Base-by-base conservation (phyloP, 2,797 vertebrate genomes). In the Acanthurus lineatus region DNA sequence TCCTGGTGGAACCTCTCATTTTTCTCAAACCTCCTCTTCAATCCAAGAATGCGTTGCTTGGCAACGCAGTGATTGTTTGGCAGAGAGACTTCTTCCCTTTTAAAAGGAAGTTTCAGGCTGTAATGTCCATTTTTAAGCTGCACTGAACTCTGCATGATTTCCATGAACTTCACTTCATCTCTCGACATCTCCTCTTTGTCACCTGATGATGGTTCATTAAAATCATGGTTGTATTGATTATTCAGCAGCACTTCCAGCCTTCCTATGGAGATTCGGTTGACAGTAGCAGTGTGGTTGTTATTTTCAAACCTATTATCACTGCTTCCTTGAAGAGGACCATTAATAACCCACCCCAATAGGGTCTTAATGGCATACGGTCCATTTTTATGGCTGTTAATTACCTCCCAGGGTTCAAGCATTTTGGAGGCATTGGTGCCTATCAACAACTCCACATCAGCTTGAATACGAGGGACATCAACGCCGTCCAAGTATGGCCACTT, bases 21-120 rank as follows among this genome's bases (percentile, higher is more conserved):
- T n/a, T 56, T 68, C 5, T 19, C 38, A 28, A 28, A 20, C 25
- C 69, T 74, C 53, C 8, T 73, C 10, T 81, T 77, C 15, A 81
- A 57, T n/a, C n/a, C n/a, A n/a, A n/a, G n/a, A n/a, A n/a, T n/a
- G n/a, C n/a, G n/a, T n/a, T n/a, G n/a, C n/a, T n/a, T n/a, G n/a
- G n/a, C n/a, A n/a, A n/a, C n/a, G n/a, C n/a, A n/a, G n/a, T n/a
- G n/a, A n/a, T n/a, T n/a, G n/a, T n/a, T n/a, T n/a, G n/a, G n/a
- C n/a, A n/a, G n/a, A n/a, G n/a, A n/a, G n/a, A n/a, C n/a, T n/a
- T n/a, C n/a, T n/a, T n/a, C n/a, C n/a, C n/a, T n/a, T n/a, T n/a
- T n/a, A n/a, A n/a, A n/a, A n/a, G n/a, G n/a, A n/a, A n/a, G n/a
- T n/a, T n/a, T n/a, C n/a, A n/a, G n/a, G n/a, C n/a, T n/a, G n/a